Evolutionary conservation across 2,797 vertebrate genomes (phyloP), one percentile per base, ranked within the genome.

Genomic region (Liparis tanakae): DNA sequence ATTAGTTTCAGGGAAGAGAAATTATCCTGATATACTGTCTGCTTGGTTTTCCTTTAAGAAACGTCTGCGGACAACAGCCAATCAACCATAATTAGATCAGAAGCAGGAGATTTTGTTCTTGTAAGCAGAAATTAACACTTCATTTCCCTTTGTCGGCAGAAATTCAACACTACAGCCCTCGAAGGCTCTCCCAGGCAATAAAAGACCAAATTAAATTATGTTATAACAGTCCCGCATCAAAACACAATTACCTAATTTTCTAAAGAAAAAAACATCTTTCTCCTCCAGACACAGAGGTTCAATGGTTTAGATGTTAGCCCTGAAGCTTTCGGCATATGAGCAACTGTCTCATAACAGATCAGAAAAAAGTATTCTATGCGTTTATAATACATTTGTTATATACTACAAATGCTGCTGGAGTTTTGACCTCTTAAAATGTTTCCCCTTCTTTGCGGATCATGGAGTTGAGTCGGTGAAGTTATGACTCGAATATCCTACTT

Each of bases 71-170:
- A 86, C 88, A 88, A 87, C 84, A 91, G 86, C 79, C 89, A 93
- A 90, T 94, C 93, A 93, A 91, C 88, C 75, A 77, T 95, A 95
- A 95, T 91, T 84, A 85, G 90, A 94, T 95, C 91, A 95, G 58
- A 84, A 83, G 89, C 85, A 84, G 87, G 86, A 88, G 85, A 90
- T 93, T 95, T 93, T 94, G 85, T 93, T 93, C 91, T 94, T 94
- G 94, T 95, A 95, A 95, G 95, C 94, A 94, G 93, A 95, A 95
- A 94, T 95, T 92, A 95, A 94, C 94, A 94, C 94, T 94, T 95
- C 88, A 93, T 94, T 95, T 86, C 91, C 92, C 93, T 95, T 93
- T 87, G 94, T 95, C 93, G 76, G 94, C 95, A 95, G 95, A 95
- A 95, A 95, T 94, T 93, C 87, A 92, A 95, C 89, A 94, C 94